A percentile compares a stretch with the other conserved stretches of the same genome.
phyloP scores from a whole-genome alignment of 1,140 invertebrate species.

The Diorhabda elongata region DNA sequence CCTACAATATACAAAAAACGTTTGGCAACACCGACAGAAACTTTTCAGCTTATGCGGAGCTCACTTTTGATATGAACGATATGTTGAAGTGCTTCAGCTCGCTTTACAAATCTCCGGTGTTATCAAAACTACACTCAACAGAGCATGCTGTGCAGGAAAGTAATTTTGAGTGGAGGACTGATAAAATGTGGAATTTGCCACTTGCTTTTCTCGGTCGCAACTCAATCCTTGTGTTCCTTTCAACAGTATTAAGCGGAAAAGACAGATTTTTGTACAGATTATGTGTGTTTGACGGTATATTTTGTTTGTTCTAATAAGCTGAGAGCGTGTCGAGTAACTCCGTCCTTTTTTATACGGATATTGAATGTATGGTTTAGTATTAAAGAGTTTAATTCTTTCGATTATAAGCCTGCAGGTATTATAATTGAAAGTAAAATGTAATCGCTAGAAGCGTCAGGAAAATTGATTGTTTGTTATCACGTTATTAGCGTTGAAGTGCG shows the following conservation, averaged over 20 bases:
- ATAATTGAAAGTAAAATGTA: background rate
- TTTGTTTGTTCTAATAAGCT: conserved; percentile 22
- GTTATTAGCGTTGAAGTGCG: too few species aligned
- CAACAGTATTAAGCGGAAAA: conserved; percentile 37
- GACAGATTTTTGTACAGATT: conserved; percentile 31
- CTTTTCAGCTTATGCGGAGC: background rate
- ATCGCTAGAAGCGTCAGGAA: background rate
- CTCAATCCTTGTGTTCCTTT: conserved; percentile 33
- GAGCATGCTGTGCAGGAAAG: conserved; percentile 31
- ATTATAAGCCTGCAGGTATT: background rate
- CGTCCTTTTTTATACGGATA: conserved; percentile 4
- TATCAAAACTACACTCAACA: conserved; percentile 29
- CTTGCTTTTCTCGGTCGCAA: conserved; percentile 22
- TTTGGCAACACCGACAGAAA: background rate
- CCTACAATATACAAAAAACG: background rate
- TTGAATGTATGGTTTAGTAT: background rate
- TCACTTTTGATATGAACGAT: background rate
- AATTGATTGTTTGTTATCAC: too few species aligned
- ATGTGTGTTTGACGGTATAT: conserved; percentile 23
- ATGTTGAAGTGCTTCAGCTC: background rate
- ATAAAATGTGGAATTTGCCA: conserved; percentile 29
- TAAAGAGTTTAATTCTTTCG: background rate
- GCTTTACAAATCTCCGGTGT: conserved; percentile 6
- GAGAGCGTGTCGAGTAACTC: background rate
- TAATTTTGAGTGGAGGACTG: conserved; percentile 28